Percentiles rank a stretch among this genome's conserved stretches.
Evolutionary conservation across 1,140 invertebrate genomes (phyloP).

Genomic region (Pachypeltis micranthus): DNA sequence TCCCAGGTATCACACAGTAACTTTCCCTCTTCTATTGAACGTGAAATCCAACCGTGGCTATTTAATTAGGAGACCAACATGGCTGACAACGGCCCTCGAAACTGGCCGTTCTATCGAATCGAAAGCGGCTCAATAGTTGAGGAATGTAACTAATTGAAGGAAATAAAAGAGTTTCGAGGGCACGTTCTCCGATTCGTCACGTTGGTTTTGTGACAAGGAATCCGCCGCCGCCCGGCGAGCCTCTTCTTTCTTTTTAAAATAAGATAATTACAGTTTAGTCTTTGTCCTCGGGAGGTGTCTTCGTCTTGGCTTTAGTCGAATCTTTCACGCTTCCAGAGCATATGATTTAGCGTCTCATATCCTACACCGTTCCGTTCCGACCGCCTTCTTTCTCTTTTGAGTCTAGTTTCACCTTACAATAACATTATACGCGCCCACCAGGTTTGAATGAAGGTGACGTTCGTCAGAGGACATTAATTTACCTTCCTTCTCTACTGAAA

Average conservation of each 20-base stretch:
- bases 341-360: conserved; percentile 4
- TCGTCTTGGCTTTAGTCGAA: too few relatives aligned
- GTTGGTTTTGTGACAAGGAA: conserved; percentile 14
- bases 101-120: too few relatives aligned
- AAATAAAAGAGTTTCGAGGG: background rate
- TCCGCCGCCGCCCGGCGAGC: conserved; percentile 1
- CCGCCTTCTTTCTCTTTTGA: background rate
- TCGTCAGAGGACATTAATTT: too few relatives aligned
- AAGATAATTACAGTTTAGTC: conserved; percentile 10
- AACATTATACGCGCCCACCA: too few relatives aligned
- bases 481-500: too few relatives aligned
- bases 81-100: background rate
- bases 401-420: background rate
- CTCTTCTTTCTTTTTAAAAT: background rate
- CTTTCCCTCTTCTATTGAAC: too few relatives aligned
- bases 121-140: background rate
- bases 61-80: background rate
- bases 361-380: background rate
- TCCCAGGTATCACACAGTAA: too few relatives aligned
- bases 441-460: too few relatives aligned
- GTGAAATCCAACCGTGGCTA: background rate
- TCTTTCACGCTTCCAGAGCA: background rate
- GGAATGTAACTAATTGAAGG: conserved; percentile 4
- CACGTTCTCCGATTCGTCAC: conserved; percentile 18
- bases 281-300: conserved; percentile 2